Conservation (phyloP, 1,140 invertebrate species). For the Leptoteleia sp. region DNA sequence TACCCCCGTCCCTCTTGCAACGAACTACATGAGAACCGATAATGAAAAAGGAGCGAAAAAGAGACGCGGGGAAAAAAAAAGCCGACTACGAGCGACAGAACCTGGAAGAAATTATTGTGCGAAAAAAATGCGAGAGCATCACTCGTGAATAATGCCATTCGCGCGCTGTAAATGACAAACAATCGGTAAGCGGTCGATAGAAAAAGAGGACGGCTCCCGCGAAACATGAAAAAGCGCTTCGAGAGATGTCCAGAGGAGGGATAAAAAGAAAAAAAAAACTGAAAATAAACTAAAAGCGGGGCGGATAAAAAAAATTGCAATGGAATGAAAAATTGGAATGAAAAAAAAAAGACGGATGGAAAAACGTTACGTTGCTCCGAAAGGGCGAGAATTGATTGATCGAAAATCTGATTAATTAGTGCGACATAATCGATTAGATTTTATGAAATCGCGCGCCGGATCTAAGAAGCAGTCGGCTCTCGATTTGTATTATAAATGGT, state of each 20-base stretch:
- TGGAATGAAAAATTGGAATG: not conserved
- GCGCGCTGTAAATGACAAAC: constrained; percentile 56
- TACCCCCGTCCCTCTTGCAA: too few relatives aligned
- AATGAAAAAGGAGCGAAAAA: constrained; percentile 54
- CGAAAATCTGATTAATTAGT: constrained; percentile 39
- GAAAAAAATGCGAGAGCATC: constrained; percentile 45
- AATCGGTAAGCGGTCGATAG: constrained; percentile 26
- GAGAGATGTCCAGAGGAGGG: constrained; percentile 6
- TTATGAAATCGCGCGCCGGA: constrained; percentile 20
- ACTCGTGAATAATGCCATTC: constrained; percentile 63
- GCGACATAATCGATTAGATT: constrained; percentile 47
- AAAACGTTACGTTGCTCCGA: not conserved
- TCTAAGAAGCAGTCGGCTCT: constrained; percentile 16
- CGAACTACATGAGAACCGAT: constrained; percentile 45
- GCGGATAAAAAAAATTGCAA: too few relatives aligned
- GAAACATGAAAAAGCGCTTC: constrained; percentile 53
- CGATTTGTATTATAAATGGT: constrained; percentile 46
- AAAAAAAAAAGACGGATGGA: not conserved
- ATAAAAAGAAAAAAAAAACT: not conserved
- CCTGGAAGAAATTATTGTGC: constrained; percentile 51
- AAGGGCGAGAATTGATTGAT: constrained; percentile 24
- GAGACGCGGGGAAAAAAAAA: constrained; percentile 27
- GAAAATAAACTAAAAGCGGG: too few relatives aligned
- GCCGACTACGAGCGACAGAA: not conserved
- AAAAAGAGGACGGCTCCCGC: constrained; percentile 21